Evolutionary conservation across 2,113 vertebrate genomes (phyloP).

Genomic region (Hippolais icterina): DNA sequence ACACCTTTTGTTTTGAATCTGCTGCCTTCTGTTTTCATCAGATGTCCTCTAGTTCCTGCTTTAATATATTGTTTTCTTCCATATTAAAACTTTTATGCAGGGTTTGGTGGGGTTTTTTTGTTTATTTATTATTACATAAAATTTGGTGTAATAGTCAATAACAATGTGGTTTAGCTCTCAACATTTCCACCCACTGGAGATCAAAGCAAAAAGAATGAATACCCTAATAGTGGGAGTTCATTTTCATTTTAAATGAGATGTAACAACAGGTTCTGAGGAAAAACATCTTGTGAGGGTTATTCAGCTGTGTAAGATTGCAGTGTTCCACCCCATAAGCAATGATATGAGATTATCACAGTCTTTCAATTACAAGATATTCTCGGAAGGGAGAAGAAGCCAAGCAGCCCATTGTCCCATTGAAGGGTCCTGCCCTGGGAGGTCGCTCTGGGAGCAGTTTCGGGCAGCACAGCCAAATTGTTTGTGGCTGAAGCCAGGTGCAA

Average conservation of each 20-base stretch:
- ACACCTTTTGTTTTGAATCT: neutral
- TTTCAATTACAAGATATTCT: neutral
- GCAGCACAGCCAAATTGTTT: neutral
- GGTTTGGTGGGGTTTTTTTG: neutral
- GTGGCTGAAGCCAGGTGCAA: neutral
- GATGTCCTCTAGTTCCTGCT: neutral
- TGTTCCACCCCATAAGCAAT: neutral
- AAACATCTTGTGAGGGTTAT: slow-evolving; percentile 27
- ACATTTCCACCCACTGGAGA: neutral
- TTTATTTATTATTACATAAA: neutral
- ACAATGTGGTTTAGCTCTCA: neutral
- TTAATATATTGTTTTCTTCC: neutral
- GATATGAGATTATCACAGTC: neutral
- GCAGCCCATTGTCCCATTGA: neutral
- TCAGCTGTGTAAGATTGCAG: slow-evolving; percentile 7
- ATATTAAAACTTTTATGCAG: neutral
- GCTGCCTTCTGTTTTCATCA: neutral
- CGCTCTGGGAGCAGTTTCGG: neutral
- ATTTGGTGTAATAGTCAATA: neutral
- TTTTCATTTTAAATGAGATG: slow-evolving; percentile 37
- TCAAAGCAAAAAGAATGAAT: slow-evolving; percentile 19
- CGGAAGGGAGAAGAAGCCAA: neutral
- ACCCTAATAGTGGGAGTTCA: neutral
- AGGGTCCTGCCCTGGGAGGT: neutral
- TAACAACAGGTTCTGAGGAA: slow-evolving; percentile 35